Evolutionary conservation across 64 coral and sea anemone species (phyloP), one percentile per base, ranked within the genome.

Genomic region (Pocillopora damicornis): DNA sequence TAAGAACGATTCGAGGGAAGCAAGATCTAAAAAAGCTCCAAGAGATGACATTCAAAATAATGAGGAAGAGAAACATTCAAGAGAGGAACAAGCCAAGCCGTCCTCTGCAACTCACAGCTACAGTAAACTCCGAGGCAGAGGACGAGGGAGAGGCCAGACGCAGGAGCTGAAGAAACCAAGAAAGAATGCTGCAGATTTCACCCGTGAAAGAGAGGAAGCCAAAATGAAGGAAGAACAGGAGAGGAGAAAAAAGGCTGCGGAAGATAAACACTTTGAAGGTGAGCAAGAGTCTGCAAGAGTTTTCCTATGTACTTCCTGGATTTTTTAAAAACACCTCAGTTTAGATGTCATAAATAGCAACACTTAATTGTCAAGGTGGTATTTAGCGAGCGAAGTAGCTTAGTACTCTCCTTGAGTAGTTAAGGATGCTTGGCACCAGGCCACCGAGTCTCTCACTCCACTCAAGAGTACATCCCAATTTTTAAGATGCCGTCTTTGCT

Each of bases 141-240:
- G 94, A 5, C 89, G 94, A 58, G 94, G 94, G 11, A 81, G 91
- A 88, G 88, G 76, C 18, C 61, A 34, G 15, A 37, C 45, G 15
- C 87, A 72, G 74, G 91, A 97, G n/a, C 61, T 97, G 2, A 92
- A 97, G 61, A 89, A 93, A n/a, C 74, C 94, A 17, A 71, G 94
- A 11, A 97, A 97, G 58, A 93, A 88, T 90, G 94, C 94, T 57
- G 94, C 91, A 58, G 94, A 97, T 82, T 97, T 97, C 63, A 79
- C 88, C 12, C 87, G 94, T 15, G 94, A 97, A 59, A 80, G 91
- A 71, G 94, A 97, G 58, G 69, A 90, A 16, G 91, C 91, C 58
- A 79, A 88, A 51, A 93, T 65, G 42, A 76, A 56, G 61, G 90
- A 97, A 63, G 90, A 63, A n/a, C 11, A 86, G 18, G 91, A 97